Conservation (phyloP, 2,888 invertebrate species). For the Monopis laevigella region DNA sequence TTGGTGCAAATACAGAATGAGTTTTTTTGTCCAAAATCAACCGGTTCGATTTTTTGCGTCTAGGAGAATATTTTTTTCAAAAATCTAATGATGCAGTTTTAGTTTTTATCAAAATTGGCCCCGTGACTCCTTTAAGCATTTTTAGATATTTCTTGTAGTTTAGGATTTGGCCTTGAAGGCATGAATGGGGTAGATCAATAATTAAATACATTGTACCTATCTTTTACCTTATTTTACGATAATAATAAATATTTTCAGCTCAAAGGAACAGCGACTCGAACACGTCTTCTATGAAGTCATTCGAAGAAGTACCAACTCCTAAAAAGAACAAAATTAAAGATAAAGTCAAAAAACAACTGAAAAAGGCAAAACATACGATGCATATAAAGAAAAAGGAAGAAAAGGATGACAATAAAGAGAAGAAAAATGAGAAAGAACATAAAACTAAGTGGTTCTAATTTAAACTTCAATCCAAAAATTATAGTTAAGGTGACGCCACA, state of each 20-base stretch:
- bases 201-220: not conserved
- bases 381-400: conserved; percentile 49
- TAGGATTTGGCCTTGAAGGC: too few species aligned
- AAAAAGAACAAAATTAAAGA: conserved; percentile 60
- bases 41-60: too few species aligned
- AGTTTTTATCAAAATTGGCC: too few species aligned
- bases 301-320: conserved; percentile 38
- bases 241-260: conserved; percentile 33
- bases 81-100: too few species aligned
- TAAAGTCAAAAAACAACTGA: conserved; percentile 57
- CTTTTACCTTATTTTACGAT: not conserved
- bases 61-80: too few species aligned
- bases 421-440: conserved; percentile 31
- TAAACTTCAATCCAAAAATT: too few species aligned
- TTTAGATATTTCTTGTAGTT: too few species aligned
- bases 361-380: conserved; percentile 53
- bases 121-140: too few species aligned
- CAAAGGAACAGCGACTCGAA: conserved; percentile 56
- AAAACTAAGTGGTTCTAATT: conserved; percentile 32
- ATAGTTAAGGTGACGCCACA: too few species aligned
- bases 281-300: conserved; percentile 51
- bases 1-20: too few species aligned
- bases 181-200: too few species aligned
- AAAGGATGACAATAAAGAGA: conserved; percentile 30
- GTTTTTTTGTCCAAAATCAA: too few species aligned